Percentiles rank a stretch among this genome's conserved stretches.
phyloP scores from a whole-genome alignment of 2,113 vertebrate species.

The Gnathonemus longibarbis region DNA sequence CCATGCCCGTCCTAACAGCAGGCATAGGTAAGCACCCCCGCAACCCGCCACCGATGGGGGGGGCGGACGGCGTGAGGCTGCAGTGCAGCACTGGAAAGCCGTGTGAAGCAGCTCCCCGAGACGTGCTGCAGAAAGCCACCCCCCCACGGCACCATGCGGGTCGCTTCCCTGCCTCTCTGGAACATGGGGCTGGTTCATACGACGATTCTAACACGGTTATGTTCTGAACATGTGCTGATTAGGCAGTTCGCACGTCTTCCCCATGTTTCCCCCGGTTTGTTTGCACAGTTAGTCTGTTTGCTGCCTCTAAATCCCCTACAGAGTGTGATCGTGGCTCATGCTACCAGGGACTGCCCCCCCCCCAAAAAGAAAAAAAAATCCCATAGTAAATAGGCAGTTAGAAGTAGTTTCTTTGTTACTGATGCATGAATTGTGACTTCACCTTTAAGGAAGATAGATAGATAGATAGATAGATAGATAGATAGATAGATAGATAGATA shows the following conservation, averaged over 20 bases:
- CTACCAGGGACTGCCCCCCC: too few relatives aligned
- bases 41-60: not conserved
- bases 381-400: too few relatives aligned
- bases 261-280: too few relatives aligned
- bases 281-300: not conserved
- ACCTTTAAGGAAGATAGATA: too few relatives aligned
- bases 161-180: not conserved
- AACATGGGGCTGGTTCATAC: not conserved
- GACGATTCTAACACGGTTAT: not conserved
- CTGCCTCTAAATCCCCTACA: not conserved
- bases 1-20: constrained; percentile 87
- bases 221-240: not conserved
- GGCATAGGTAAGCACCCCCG: constrained; percentile 69
- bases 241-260: not conserved
- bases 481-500: too few relatives aligned
- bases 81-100: not conserved
- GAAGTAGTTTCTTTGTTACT: not conserved
- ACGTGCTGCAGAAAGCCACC: not conserved
- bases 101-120: not conserved
- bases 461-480: too few relatives aligned
- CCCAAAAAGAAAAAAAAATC: too few relatives aligned
- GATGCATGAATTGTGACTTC: not conserved
- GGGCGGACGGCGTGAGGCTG: too few relatives aligned
- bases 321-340: not conserved
- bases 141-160: not conserved